phyloP scores from a whole-genome alignment of 1,140 invertebrate species.

The Hyposmocoma kahamanoa region DNA sequence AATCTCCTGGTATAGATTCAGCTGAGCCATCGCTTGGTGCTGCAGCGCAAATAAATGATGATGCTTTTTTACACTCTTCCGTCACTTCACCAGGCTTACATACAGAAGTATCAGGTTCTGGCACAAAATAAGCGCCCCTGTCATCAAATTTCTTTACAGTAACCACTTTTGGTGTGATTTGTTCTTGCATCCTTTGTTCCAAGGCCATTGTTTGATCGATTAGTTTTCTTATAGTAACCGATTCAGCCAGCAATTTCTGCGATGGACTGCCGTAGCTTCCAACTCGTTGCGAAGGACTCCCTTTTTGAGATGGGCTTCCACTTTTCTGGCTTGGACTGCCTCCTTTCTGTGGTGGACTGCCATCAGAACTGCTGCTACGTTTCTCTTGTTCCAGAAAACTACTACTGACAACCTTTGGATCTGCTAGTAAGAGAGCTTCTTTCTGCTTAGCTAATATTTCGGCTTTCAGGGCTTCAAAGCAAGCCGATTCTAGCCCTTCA shows the following conservation, averaged over 20 bases:
- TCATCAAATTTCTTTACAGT: slow-evolving; percentile 69
- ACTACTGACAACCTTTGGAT: slow-evolving; percentile 75
- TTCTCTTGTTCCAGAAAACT: slow-evolving; percentile 72
- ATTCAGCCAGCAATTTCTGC: slow-evolving; percentile 64
- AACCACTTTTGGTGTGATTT: slow-evolving; percentile 57
- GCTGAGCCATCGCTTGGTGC: slow-evolving; percentile 70
- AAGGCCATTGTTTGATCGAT: slow-evolving; percentile 69
- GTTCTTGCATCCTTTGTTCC: slow-evolving; percentile 59
- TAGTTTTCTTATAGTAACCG: slow-evolving; percentile 61
- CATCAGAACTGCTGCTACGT: slow-evolving; percentile 64
- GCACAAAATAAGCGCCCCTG: slow-evolving; percentile 66
- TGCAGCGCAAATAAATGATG: slow-evolving; percentile 72
- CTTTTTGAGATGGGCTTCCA: slow-evolving; percentile 65
- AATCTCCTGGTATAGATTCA: slow-evolving; percentile 64
- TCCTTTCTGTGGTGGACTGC: slow-evolving; percentile 67
- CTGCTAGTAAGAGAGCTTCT: slow-evolving; percentile 82
- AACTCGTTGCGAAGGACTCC: slow-evolving; percentile 57
- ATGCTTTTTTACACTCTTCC: slow-evolving; percentile 58
- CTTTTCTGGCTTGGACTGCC: slow-evolving; percentile 65
- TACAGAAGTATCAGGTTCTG: slow-evolving; percentile 38
- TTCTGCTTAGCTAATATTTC: slow-evolving; percentile 90
- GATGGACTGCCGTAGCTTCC: slow-evolving; percentile 73
- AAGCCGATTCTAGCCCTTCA: slow-evolving; percentile 92
- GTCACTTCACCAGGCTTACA: slow-evolving; percentile 32
- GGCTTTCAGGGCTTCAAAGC: slow-evolving; percentile 86